A percentile compares a stretch with the other conserved stretches of the same genome.
Evolutionary conservation across 2,113 vertebrate species (phyloP).

Genomic region (Bucco capensis): DNA sequence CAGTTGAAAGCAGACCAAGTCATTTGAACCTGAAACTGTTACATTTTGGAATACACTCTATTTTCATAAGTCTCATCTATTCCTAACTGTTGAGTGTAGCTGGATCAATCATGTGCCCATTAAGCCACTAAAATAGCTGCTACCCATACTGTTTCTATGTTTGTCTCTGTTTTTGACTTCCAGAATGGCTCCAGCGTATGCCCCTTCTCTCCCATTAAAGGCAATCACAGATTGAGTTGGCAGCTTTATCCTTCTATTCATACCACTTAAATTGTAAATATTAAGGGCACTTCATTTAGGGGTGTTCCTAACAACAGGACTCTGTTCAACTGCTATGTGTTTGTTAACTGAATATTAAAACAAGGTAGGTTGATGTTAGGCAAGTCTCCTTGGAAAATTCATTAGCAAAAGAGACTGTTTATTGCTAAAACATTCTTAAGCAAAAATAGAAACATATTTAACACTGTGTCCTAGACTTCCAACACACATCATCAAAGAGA

Average conservation of each 20-base stretch:
- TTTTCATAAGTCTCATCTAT: slow-evolving; percentile 26
- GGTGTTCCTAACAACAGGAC: slow-evolving; percentile 41
- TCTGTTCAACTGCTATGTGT: slow-evolving; percentile 52
- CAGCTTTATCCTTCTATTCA: slow-evolving; percentile 25
- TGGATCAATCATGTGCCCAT: slow-evolving; percentile 27
- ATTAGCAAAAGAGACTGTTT: slow-evolving; percentile 54
- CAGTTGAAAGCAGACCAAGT: neutral
- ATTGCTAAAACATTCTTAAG: slow-evolving; percentile 58
- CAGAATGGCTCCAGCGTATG: slow-evolving; percentile 13
- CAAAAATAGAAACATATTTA: slow-evolving; percentile 66
- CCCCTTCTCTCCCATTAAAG: slow-evolving; percentile 49
- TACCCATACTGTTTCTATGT: slow-evolving; percentile 59
- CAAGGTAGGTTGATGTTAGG: slow-evolving; percentile 58
- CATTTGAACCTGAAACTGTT: neutral
- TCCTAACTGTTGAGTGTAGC: neutral
- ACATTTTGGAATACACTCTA: neutral
- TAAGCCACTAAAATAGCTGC: slow-evolving; percentile 39
- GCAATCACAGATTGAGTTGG: slow-evolving; percentile 30
- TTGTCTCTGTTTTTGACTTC: slow-evolving; percentile 54
- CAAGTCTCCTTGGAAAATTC: slow-evolving; percentile 66
- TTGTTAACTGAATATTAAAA: slow-evolving; percentile 66
- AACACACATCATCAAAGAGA: neutral
- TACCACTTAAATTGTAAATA: slow-evolving; percentile 48
- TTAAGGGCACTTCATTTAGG: slow-evolving; percentile 54
- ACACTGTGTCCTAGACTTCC: slow-evolving; percentile 9